phyloP scores from a whole-genome alignment of 2,113 vertebrate species.

The Gorilla gorilla region DNA sequence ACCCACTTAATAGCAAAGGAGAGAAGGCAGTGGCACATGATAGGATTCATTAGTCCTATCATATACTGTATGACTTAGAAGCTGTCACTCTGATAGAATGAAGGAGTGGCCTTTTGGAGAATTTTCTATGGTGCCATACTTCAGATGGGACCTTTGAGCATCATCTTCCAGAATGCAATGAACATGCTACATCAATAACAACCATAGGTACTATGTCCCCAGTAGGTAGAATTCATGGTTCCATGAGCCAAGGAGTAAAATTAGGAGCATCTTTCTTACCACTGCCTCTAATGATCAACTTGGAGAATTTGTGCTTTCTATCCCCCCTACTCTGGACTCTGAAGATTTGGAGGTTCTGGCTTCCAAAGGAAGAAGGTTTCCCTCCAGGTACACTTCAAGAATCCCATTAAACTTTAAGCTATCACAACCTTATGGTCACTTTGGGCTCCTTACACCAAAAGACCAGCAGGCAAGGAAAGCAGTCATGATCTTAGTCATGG shows the following conservation, averaged over 20 bases:
- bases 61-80: background rate
- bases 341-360: background rate
- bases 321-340: background rate
- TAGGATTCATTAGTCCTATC: background rate
- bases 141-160: background rate
- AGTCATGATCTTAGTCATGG: background rate
- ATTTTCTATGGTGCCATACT: background rate
- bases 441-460: background rate
- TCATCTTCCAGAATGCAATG: background rate
- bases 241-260: background rate
- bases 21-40: background rate
- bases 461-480: background rate
- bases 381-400: background rate
- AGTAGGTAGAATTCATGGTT: background rate
- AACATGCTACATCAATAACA: background rate
- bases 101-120: slow-evolving; percentile 16
- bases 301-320: background rate
- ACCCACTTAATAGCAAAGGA: background rate
- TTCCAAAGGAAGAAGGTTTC: background rate
- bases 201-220: background rate
- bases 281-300: background rate
- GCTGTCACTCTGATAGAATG: background rate
- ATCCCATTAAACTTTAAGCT: background rate
- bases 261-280: background rate
- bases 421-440: background rate